phyloP scores from a whole-genome alignment of 2,113 vertebrate species.

The Nannobrachium achirus region DNA sequence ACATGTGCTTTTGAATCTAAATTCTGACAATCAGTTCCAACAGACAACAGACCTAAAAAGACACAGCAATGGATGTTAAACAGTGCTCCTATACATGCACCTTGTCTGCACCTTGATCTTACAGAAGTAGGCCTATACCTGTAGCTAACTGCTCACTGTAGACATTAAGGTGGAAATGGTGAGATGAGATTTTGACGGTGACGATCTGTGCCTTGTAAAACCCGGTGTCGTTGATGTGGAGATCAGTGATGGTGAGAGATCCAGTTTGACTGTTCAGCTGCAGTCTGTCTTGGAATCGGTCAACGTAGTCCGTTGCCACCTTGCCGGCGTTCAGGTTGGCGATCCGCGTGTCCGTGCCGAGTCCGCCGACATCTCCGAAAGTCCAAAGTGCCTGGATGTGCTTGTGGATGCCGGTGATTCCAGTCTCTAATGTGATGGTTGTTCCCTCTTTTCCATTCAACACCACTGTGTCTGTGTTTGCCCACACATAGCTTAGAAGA shows the following conservation, averaged over 20 bases:
- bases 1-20: too few species aligned
- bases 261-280: neutral
- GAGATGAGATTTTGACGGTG: neutral
- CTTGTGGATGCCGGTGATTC: neutral
- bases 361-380: neutral
- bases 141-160: neutral
- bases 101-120: too few species aligned
- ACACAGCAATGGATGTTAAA: too few species aligned
- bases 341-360: neutral
- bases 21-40: too few species aligned
- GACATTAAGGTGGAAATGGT: neutral
- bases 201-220: neutral
- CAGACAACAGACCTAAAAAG: too few species aligned
- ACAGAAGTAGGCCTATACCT: too few species aligned
- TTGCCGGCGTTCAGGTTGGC: neutral
- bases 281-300: neutral
- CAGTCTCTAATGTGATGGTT: neutral
- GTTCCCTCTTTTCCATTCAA: neutral
- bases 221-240: neutral
- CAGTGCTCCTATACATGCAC: too few species aligned
- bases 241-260: neutral
- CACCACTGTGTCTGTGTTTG: neutral
- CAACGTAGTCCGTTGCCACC: neutral
- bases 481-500: neutral
- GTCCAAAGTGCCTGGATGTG: neutral